Conservation (phyloP, 2,113 vertebrate genomes). For the Crocuta crocuta region DNA sequence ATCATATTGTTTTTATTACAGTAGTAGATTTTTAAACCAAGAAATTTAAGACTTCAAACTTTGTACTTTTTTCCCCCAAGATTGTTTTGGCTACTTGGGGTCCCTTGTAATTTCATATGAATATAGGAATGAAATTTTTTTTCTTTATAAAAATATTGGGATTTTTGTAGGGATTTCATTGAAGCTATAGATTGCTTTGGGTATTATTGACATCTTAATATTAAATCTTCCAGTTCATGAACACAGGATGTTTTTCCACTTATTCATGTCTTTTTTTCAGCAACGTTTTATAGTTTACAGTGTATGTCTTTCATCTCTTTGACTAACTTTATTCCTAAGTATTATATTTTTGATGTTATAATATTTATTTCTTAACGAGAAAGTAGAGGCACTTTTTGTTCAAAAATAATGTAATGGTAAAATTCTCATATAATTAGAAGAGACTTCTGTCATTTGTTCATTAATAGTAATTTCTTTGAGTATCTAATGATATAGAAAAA, state of each 20-base stretch:
- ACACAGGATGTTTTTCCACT: neutral
- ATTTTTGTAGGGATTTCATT: neutral
- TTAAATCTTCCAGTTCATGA: neutral
- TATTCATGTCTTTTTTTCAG: neutral
- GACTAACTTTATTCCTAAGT: neutral
- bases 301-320: neutral
- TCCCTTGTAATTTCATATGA: neutral
- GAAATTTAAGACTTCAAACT: neutral
- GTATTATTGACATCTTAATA: neutral
- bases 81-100: neutral
- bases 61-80: neutral
- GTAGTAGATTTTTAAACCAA: neutral
- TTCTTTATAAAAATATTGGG: neutral
- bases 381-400: neutral
- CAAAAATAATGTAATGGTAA: conserved; percentile 1
- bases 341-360: neutral
- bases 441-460: neutral
- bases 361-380: neutral
- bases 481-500: neutral
- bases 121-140: neutral
- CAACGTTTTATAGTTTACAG: neutral
- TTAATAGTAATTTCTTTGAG: neutral
- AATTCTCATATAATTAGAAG: neutral
- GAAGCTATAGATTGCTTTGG: neutral
- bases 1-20: neutral